Evolutionary conservation across 2,113 vertebrate species (phyloP).

Genomic region (Arenaria interpres): DNA sequence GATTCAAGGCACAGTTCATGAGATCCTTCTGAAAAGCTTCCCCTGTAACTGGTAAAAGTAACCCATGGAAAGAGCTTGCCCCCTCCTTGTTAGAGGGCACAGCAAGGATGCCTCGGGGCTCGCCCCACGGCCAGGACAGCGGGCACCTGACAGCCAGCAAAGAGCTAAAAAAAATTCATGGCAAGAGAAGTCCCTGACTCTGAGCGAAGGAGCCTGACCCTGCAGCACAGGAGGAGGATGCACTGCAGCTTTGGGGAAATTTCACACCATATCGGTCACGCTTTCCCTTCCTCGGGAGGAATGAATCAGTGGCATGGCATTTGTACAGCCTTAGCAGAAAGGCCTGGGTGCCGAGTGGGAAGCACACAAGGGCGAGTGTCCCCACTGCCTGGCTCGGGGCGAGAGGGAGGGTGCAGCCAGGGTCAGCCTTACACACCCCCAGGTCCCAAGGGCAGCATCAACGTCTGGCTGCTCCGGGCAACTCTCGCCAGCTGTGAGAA

Average conservation of each 20-base stretch:
- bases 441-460: neutral
- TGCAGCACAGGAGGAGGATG: neutral
- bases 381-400: neutral
- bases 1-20: neutral
- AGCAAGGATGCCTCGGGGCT: rapidly evolving
- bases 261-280: neutral
- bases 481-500: neutral
- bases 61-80: rapidly evolving
- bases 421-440: neutral
- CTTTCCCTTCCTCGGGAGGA: neutral
- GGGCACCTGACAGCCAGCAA: neutral
- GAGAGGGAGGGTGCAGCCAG: neutral
- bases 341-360: neutral
- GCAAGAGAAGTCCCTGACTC: neutral
- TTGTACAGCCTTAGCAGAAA: neutral
- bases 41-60: neutral
- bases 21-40: neutral
- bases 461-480: rapidly evolving
- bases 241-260: neutral
- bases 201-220: neutral
- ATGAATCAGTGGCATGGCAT: neutral
- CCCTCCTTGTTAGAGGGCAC: neutral
- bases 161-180: neutral
- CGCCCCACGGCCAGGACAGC: rapidly evolving
- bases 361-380: rapidly evolving